These are phyloP conservation scores for Euura saliciscinereae DNA, from an alignment of 1,140 invertebrate species.

Conservation along the genomic window DNA sequence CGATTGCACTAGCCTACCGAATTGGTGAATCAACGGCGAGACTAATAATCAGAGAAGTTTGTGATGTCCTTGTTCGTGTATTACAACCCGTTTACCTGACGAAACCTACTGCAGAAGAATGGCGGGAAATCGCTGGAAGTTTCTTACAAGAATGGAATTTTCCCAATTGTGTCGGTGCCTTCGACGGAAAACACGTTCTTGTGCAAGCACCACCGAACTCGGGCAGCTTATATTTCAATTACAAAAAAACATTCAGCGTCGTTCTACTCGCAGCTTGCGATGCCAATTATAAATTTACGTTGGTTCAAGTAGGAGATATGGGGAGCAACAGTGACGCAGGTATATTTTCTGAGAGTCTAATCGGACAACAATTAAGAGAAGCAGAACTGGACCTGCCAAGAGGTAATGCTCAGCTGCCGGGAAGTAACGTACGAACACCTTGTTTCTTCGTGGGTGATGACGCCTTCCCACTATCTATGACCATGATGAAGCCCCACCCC, in stretches of 20 bases:
- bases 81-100: conserved; percentile 10
- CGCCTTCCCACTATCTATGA: conserved; percentile 26
- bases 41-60: not conserved
- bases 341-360: conserved; percentile 24
- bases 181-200: not conserved
- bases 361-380: conserved; percentile 39
- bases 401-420: not conserved
- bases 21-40: not conserved
- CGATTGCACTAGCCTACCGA: not conserved
- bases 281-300: conserved; percentile 37
- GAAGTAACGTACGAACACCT: conserved; percentile 14
- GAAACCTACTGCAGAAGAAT: conserved; percentile 34
- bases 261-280: conserved; percentile 43
- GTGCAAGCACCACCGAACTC: conserved; percentile 31
- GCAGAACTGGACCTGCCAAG: conserved; percentile 30
- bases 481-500: conserved; percentile 31
- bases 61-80: not conserved
- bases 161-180: no score
- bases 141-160: conserved; percentile 29
- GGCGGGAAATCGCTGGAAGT: conserved; percentile 38
- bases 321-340: conserved; percentile 28
- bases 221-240: conserved; percentile 48
- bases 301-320: no score
- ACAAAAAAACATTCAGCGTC: conserved; percentile 41
- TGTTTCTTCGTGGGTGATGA: conserved; percentile 19